Evolutionary conservation across 1,140 invertebrate species (phyloP).

Genomic region (Venustaconcha ellipsiformis): DNA sequence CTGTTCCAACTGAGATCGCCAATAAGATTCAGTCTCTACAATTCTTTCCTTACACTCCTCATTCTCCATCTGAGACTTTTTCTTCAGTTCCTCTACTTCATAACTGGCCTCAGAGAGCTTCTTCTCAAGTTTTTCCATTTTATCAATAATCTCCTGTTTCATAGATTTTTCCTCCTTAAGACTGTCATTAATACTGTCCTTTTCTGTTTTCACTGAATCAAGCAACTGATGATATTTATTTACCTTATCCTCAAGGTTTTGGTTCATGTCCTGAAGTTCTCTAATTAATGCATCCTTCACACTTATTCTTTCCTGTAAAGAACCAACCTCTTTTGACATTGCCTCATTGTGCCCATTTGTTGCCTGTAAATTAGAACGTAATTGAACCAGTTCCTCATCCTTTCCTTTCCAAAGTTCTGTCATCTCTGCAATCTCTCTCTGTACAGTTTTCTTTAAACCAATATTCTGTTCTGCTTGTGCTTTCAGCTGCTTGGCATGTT

Average conservation of each 20-base stretch:
- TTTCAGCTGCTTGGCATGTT: too few species aligned
- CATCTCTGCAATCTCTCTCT: background rate
- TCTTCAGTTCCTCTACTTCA: constrained; percentile 1
- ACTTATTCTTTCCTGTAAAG: too few species aligned
- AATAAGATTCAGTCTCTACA: constrained; percentile 46
- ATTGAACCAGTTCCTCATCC: constrained; percentile 8
- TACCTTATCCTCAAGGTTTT: too few species aligned
- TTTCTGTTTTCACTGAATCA: too few species aligned
- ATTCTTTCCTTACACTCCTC: background rate
- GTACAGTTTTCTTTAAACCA: too few species aligned
- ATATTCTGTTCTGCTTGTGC: too few species aligned
- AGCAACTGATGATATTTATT: too few species aligned
- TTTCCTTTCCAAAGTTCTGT: constrained; percentile 11
- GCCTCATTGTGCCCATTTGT: too few species aligned
- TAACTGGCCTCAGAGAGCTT: constrained; percentile 15
- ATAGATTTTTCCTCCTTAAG: background rate
- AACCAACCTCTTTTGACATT: too few species aligned
- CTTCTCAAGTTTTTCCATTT: constrained; percentile 12
- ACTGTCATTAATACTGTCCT: too few species aligned
- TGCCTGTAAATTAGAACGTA: background rate
- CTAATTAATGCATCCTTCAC: too few species aligned
- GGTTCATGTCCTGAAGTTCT: too few species aligned
- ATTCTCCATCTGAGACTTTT: constrained; percentile 8
- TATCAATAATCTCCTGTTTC: constrained; percentile 14
- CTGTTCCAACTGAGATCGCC: constrained; percentile 40